Evolutionary conservation across 1,140 invertebrate genomes (phyloP).

Genomic region (Grapholita molesta): DNA sequence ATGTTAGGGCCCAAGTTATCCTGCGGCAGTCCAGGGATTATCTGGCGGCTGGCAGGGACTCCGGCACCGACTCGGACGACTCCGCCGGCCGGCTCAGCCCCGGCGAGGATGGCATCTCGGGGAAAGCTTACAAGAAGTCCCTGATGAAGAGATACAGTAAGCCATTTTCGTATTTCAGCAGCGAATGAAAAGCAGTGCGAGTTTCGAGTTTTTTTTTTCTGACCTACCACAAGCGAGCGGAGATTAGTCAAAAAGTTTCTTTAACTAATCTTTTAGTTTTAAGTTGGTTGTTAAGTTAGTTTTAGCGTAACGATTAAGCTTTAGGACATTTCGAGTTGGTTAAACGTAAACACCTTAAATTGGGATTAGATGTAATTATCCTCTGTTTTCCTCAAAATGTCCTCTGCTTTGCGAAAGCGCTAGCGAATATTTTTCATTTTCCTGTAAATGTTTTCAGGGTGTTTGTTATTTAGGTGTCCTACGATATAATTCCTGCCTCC

Average conservation of each 20-base stretch:
- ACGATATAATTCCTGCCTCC: background rate
- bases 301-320: background rate
- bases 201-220: background rate
- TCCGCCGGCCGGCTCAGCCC: constrained; percentile 81
- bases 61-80: constrained; percentile 87
- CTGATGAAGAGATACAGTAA: constrained; percentile 94
- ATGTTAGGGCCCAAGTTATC: constrained; percentile 68
- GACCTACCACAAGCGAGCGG: constrained; percentile 11
- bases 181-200: background rate
- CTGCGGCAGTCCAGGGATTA: constrained; percentile 79
- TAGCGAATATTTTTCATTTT: background rate
- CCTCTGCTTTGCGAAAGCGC: background rate
- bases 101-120: constrained; percentile 77
- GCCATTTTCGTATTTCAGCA: constrained; percentile 59
- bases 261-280: constrained; percentile 3
- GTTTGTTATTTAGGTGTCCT: background rate
- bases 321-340: background rate
- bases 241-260: background rate
- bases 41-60: constrained; percentile 80
- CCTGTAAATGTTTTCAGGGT: background rate
- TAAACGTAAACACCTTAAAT: background rate
- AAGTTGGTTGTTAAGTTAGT: constrained; percentile 1
- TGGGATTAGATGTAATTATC: background rate
- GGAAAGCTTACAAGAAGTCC: constrained; percentile 92
- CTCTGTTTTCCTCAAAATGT: background rate